Percentiles rank a stretch among this genome's conserved stretches.
phyloP scores from a whole-genome alignment of 2,113 vertebrate genomes.

The Barbus barbus region DNA sequence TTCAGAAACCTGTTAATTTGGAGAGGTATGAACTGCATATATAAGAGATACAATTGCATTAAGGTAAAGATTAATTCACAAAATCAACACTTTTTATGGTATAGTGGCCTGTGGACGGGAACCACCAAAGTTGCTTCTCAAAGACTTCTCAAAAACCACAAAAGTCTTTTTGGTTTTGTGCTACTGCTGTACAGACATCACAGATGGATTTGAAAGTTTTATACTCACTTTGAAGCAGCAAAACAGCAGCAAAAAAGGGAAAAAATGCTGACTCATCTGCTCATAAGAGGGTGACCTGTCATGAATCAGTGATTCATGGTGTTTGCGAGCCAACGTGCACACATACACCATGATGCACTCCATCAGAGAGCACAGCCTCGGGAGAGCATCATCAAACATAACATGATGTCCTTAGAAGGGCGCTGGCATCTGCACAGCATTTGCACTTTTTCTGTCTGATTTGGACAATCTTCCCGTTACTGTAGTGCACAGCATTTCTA shows the following conservation, averaged over 20 bases:
- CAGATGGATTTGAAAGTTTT: constrained; percentile 25
- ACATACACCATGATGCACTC: constrained; percentile 35
- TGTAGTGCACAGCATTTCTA: constrained; percentile 40
- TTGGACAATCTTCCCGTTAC: constrained; percentile 29
- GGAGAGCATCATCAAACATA: constrained; percentile 35
- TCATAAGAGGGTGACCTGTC: constrained; percentile 36
- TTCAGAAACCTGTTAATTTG: neutral
- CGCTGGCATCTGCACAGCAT: constrained; percentile 22
- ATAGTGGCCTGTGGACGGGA: neutral
- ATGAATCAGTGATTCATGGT: constrained; percentile 38
- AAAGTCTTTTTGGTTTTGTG: too few species aligned
- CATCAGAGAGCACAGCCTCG: constrained; percentile 22
- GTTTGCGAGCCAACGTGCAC: neutral
- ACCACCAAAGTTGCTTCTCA: neutral
- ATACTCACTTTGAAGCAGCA: constrained; percentile 1
- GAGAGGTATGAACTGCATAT: too few species aligned
- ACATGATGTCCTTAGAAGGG: constrained; percentile 37
- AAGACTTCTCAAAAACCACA: too few species aligned
- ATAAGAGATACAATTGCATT: too few species aligned
- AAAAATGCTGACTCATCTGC: constrained; percentile 6
- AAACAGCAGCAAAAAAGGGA: neutral
- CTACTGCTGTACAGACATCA: neutral
- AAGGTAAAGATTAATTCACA: too few species aligned
- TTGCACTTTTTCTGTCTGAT: constrained; percentile 42
- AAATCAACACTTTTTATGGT: neutral